phyloP scores from a whole-genome alignment of 2,113 vertebrate species.

The Abramis brama region DNA sequence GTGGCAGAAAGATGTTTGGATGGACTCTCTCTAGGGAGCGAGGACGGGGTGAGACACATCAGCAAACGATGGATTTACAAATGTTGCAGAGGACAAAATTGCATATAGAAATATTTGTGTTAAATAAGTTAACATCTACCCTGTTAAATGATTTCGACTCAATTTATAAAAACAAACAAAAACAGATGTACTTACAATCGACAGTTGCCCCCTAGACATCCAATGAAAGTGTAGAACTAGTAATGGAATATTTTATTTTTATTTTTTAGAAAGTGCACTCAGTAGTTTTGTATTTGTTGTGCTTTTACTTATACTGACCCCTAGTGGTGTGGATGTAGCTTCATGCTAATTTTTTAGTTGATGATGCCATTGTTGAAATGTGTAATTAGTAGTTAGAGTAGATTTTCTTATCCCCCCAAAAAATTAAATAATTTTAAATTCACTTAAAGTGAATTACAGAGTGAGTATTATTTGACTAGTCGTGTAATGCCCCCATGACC shows the following conservation, averaged over 20 bases:
- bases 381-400: not conserved
- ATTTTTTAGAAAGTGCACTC: not conserved
- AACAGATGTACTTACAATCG: not conserved
- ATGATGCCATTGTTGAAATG: not conserved
- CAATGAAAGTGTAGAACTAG: not conserved
- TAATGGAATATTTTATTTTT: not conserved
- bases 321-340: not conserved
- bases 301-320: not conserved
- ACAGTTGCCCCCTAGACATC: not conserved
- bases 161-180: not conserved
- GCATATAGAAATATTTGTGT: not conserved
- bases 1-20: conserved; percentile 85
- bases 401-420: not conserved
- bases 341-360: not conserved
- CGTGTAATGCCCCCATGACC: too few species aligned
- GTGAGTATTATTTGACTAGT: too few species aligned
- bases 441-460: too few species aligned
- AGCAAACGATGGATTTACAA: not conserved
- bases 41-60: conserved; percentile 75
- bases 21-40: conserved; percentile 76
- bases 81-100: not conserved
- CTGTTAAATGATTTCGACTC: not conserved
- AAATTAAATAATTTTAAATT: too few species aligned
- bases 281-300: not conserved
- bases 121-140: not conserved